phyloP scores from a whole-genome alignment of 1,140 invertebrate species.

The Phocides pigmalion region DNA sequence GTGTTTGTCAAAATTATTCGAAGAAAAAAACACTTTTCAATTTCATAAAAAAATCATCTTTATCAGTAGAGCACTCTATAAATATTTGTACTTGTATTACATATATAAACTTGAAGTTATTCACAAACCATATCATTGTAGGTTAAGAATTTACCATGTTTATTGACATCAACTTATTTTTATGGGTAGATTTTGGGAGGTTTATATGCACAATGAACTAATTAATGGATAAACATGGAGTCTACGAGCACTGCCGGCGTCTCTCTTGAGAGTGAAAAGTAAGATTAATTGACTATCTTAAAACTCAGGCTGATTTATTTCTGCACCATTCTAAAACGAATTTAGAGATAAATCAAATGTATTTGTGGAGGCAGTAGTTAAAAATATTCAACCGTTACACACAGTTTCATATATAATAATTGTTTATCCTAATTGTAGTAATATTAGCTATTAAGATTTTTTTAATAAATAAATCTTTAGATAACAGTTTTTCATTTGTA shows the following conservation, averaged over 20 bases:
- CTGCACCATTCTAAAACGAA: slow-evolving; percentile 7
- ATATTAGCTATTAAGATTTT: slow-evolving; percentile 23
- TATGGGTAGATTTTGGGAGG: slow-evolving; percentile 9
- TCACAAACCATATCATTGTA: slow-evolving; percentile 69
- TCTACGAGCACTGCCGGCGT: slow-evolving; percentile 1
- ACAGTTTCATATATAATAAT: slow-evolving; percentile 15
- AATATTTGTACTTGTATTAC: slow-evolving; percentile 24
- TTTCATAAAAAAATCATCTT: slow-evolving; percentile 7
- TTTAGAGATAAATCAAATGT: slow-evolving; percentile 24
- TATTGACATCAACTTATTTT: slow-evolving; percentile 30
- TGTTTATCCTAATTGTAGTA: slow-evolving; percentile 27
- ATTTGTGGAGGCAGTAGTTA: neutral
- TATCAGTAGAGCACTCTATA: slow-evolving; percentile 6
- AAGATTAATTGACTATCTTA: slow-evolving; percentile 35
- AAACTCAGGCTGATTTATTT: slow-evolving; percentile 26
- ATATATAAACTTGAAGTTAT: slow-evolving; percentile 36
- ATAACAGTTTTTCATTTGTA: slow-evolving; percentile 17
- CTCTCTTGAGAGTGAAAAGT: slow-evolving; percentile 18
- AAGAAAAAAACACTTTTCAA: neutral
- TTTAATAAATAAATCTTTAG: slow-evolving; percentile 24
- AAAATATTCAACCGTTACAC: slow-evolving; percentile 1
- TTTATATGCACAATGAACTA: slow-evolving; percentile 27
- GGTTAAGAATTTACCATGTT: slow-evolving; percentile 44
- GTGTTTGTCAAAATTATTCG: slow-evolving; percentile 45
- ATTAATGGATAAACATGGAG: slow-evolving; percentile 22